These are phyloP conservation scores for Sebastes steindachneri DNA, from an alignment of 2,797 vertebrate species.

Conservation along the genomic window DNA sequence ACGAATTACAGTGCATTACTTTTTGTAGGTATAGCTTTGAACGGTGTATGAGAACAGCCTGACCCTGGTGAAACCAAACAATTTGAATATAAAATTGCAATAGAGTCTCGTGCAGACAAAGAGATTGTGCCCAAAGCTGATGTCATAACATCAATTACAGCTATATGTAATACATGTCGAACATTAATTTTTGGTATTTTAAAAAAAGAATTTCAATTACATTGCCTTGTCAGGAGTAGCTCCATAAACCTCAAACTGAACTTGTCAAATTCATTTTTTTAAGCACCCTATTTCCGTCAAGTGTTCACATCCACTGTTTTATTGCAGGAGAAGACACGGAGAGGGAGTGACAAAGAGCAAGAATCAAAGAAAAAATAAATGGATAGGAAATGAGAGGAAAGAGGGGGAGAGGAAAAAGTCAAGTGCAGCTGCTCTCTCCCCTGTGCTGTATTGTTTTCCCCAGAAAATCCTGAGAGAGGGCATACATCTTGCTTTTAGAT, in stretches of 20 bases:
- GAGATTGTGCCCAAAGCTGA: not conserved
- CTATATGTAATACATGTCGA: not conserved
- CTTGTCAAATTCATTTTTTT: constrained; percentile 5
- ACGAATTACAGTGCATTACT: too few relatives aligned
- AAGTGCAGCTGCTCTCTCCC: constrained; percentile 26
- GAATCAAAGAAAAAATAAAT: constrained; percentile 15
- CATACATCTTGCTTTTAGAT: constrained; percentile 50
- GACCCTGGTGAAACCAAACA: not conserved
- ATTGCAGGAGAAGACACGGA: not conserved
- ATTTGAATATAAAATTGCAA: not conserved
- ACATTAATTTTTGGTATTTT: not conserved
- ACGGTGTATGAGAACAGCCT: too few relatives aligned
- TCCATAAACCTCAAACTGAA: constrained; percentile 2
- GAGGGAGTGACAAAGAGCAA: not conserved
- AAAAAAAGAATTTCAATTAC: not conserved
- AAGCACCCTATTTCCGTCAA: not conserved
- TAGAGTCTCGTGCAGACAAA: not conserved
- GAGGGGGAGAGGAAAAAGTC: not conserved
- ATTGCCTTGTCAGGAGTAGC: not conserved
- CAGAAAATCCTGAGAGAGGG: constrained; percentile 34
- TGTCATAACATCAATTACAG: not conserved
- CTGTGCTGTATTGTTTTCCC: constrained; percentile 9
- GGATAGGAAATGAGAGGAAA: not conserved
- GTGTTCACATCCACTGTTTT: not conserved
- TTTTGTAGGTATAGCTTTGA: too few relatives aligned